Conservation (phyloP, 2,113 vertebrate genomes). For the Notechis scutatus region DNA sequence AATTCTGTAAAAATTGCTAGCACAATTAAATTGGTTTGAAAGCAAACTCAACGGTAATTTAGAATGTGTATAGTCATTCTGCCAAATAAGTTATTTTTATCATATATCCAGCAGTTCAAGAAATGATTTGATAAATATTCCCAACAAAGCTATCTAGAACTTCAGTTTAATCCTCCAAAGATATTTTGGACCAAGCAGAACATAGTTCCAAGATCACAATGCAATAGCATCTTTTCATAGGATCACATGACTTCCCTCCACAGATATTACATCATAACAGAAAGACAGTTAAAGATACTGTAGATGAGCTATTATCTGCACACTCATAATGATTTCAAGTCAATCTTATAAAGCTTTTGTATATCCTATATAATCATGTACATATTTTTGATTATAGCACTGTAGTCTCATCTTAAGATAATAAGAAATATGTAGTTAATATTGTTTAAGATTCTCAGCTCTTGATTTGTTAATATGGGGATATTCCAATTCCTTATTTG, state of each 20-base stretch:
- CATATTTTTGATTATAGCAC: background rate
- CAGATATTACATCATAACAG: background rate
- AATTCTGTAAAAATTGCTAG: background rate
- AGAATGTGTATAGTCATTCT: background rate
- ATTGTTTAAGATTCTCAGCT: background rate
- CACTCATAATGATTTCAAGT: background rate
- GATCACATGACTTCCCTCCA: background rate
- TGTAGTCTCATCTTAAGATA: background rate
- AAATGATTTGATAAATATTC: background rate
- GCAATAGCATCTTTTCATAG: background rate
- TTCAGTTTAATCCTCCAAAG: background rate
- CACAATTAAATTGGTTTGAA: background rate
- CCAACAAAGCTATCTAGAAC: background rate
- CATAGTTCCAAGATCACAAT: background rate
- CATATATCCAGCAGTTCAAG: background rate
- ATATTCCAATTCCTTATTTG: background rate
- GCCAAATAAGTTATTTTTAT: background rate
- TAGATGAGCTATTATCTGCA: background rate
- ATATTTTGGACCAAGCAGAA: background rate
- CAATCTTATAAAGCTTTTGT: background rate
- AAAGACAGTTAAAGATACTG: background rate
- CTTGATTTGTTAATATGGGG: background rate
- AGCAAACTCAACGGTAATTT: background rate
- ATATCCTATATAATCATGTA: background rate
- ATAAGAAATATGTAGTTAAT: background rate